These are phyloP conservation scores for Andrena camellia DNA, from an alignment of 2,888 invertebrate genomes.

Conservation along the genomic window DNA sequence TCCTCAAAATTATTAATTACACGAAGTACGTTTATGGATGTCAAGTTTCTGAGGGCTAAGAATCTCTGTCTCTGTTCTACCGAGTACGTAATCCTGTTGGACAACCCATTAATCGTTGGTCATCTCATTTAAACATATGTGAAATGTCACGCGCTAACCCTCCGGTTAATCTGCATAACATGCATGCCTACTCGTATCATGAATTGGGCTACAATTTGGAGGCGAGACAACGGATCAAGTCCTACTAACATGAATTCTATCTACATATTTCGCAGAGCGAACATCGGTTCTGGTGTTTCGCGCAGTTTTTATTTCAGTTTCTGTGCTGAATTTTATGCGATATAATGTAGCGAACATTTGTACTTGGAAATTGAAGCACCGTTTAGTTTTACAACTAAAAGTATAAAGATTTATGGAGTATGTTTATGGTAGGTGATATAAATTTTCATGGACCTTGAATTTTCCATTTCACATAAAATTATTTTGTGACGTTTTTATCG, in stretches of 20 bases:
- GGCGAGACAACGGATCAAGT: conserved; percentile 28
- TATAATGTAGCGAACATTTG: too few relatives aligned
- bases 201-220: conserved; percentile 29
- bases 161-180: conserved; percentile 59
- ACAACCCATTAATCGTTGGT: conserved; percentile 59
- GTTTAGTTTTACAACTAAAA: too few relatives aligned
- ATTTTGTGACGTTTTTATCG: too few relatives aligned
- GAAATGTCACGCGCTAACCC: conserved; percentile 51
- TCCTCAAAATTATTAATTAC: too few relatives aligned
- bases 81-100: conserved; percentile 49
- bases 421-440: too few relatives aligned
- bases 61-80: conserved; percentile 21
- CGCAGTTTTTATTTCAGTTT: too few relatives aligned
- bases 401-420: too few relatives aligned
- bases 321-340: too few relatives aligned
- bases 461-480: too few relatives aligned
- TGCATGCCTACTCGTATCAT: conserved; percentile 31
- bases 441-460: too few relatives aligned
- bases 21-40: neutral
- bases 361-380: too few relatives aligned
- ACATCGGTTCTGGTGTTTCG: too few relatives aligned
- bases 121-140: conserved; percentile 59
- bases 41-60: conserved; percentile 4
- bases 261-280: neutral
- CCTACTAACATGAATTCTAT: neutral